Evolutionary conservation across 2,113 vertebrate genomes (phyloP).

Genomic region (Cheirogaleus medius): DNA sequence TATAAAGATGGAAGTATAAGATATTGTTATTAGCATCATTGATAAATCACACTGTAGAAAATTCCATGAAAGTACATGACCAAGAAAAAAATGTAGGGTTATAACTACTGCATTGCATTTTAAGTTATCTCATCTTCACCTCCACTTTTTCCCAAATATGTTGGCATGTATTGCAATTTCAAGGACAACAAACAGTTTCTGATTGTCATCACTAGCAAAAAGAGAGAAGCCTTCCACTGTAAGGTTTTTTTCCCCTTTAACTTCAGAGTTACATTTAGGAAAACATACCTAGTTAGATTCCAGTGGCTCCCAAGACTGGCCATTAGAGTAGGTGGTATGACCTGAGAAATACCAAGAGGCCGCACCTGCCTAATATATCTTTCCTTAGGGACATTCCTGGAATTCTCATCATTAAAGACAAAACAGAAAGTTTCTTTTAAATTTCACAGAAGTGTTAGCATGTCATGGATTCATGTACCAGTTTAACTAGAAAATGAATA

Average conservation of each 20-base stretch:
- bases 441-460: not conserved
- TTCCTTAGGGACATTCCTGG: slow-evolving; percentile 53
- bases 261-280: not conserved
- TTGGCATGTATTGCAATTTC: not conserved
- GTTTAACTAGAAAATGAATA: slow-evolving; percentile 5
- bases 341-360: slow-evolving; percentile 53
- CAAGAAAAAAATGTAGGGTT: not conserved
- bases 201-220: not conserved
- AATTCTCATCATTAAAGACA: slow-evolving; percentile 51
- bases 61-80: not conserved
- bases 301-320: not conserved
- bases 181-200: not conserved
- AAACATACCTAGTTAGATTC: not conserved
- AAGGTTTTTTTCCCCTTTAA: not conserved
- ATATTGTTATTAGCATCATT: not conserved
- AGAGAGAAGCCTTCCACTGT: not conserved
- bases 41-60: not conserved
- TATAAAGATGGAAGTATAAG: not conserved
- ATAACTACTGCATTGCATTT: not conserved
- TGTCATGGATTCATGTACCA: not conserved
- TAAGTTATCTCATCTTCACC: not conserved
- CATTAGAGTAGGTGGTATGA: not conserved
- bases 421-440: slow-evolving; percentile 50
- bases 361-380: slow-evolving; percentile 36
- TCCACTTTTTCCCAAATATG: not conserved